Conservation (phyloP, 2,797 vertebrate species). For the Helicolenus hilgendorfi region DNA sequence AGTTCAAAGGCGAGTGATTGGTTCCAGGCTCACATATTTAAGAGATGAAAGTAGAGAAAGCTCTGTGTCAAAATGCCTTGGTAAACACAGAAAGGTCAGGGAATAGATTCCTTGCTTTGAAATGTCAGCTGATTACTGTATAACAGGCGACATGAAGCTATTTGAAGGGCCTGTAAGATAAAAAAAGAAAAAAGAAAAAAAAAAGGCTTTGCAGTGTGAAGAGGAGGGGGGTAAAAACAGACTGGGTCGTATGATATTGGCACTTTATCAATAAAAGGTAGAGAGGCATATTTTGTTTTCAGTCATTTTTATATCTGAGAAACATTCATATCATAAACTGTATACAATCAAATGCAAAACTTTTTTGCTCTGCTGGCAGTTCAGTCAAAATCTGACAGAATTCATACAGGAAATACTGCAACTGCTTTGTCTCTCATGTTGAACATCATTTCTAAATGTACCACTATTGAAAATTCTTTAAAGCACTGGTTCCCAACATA, state of each 20-base stretch:
- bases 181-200: not conserved
- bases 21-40: slow-evolving; percentile 63
- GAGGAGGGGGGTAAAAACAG: not conserved
- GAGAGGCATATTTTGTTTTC: not conserved
- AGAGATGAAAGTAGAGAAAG: slow-evolving; percentile 80
- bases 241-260: not conserved
- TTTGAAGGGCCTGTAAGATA: slow-evolving; percentile 37
- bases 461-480: not conserved
- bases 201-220: not conserved
- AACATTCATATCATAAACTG: slow-evolving; percentile 24
- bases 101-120: slow-evolving; percentile 84
- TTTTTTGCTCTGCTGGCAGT: not conserved
- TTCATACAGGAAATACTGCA: slow-evolving; percentile 3
- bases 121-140: slow-evolving; percentile 85
- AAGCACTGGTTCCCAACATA: not conserved
- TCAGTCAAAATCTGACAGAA: not conserved
- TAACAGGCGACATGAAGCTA: slow-evolving; percentile 50
- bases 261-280: not conserved
- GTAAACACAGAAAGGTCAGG: slow-evolving; percentile 86
- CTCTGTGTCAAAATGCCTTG: slow-evolving; percentile 66
- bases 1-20: slow-evolving; percentile 59
- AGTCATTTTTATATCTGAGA: slow-evolving; percentile 43
- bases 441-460: not conserved
- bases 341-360: slow-evolving; percentile 47
- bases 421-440: not conserved